Base-by-base conservation (phyloP, 2,797 vertebrate species). In the Acanthiza pusilla region DNA sequence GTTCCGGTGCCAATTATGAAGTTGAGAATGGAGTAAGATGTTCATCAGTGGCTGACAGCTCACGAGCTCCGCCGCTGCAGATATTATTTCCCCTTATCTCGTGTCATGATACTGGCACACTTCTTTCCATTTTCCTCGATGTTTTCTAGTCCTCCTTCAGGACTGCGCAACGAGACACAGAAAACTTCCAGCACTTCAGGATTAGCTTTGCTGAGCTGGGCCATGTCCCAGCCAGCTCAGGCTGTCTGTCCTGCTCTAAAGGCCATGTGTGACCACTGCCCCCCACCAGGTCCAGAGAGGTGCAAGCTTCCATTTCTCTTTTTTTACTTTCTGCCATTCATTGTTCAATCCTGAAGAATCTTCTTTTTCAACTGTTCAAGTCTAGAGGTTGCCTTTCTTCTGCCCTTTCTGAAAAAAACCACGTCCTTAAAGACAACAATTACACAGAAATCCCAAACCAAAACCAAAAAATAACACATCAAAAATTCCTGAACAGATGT, bases 1-100 rank as follows among this genome's bases (percentile, higher is more conserved):
- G 66, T 68, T 81, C n/a, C 34, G n/a, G 48, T 47, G 81, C 61
- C 95, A 91, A 61, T 96, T 79, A 76, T 38, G 70, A 94, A 78
- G 82, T 6, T 9, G 65, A 32, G 89, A 85, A 57, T 10, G 25
- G 85, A 96, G 80, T 40, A 38, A 72, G 48, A 96, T 67, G 87
- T 63, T 45, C 94, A 89, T 77, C 94, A 58, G 42, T 0, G 36
- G 42, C 62, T 76, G 83, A 55, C 53, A 71, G 92, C 43, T 86
- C 60, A 10, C 0, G 34, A 95, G 86, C 80, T 71, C 79, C 34
- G 40, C 74, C 65, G 19, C 71, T 72, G 45, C 65, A 75, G 19
- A 1, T 65, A 11, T 57, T 43, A 72, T 36, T 61, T 45, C 60
- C 53, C 7, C 0, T 84, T 82, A 86, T 50, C 78, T 91, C 1